Conservation (phyloP, 1,140 invertebrate species). For the Calephelis virginiensis region DNA sequence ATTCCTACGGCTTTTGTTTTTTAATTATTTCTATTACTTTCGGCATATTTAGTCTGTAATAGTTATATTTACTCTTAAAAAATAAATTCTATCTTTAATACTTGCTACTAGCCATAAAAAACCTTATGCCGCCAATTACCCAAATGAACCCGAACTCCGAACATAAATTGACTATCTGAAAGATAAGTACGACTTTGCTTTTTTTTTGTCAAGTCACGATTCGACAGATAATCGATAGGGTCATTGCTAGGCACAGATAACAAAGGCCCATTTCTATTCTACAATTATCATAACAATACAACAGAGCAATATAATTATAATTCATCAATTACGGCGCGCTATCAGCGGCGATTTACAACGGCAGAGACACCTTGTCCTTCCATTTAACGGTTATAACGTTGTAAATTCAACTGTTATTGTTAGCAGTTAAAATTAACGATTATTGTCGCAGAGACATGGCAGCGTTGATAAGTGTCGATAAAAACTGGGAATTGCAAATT, state of each 20-base stretch:
- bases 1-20: too few species aligned
- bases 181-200: too few species aligned
- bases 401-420: constrained; percentile 64
- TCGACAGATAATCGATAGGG: not conserved
- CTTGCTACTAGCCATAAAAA: too few species aligned
- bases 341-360: constrained; percentile 30
- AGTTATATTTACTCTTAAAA: too few species aligned
- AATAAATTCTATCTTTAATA: too few species aligned
- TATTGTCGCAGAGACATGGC: constrained; percentile 47
- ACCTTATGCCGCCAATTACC: too few species aligned
- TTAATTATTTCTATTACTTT: too few species aligned
- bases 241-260: not conserved
- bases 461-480: constrained; percentile 47
- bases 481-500: constrained; percentile 27
- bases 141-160: too few species aligned
- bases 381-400: constrained; percentile 51
- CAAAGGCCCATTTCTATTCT: constrained; percentile 14
- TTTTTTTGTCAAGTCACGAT: not conserved
- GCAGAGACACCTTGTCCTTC: constrained; percentile 50
- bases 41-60: too few species aligned
- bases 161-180: too few species aligned
- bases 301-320: constrained; percentile 25
- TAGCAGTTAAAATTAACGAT: constrained; percentile 58
- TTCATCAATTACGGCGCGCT: constrained; percentile 17
- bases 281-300: constrained; percentile 18